A percentile compares a stretch with the other conserved stretches of the same genome.
Evolutionary conservation across 1,140 invertebrate genomes (phyloP).

Genomic region (Radopholus similis): DNA sequence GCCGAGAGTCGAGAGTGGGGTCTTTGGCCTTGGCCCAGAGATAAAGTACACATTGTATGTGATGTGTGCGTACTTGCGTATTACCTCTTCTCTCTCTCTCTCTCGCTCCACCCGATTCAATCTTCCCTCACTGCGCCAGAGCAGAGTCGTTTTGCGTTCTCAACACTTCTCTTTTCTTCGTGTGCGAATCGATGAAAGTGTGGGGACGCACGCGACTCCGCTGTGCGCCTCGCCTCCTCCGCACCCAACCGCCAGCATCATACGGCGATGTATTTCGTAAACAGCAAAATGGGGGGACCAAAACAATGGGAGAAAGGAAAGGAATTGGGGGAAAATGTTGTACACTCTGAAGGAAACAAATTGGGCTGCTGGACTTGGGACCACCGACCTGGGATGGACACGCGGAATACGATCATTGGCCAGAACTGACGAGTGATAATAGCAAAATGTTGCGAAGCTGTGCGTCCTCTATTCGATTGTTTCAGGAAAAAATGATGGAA

Average conservation of each 20-base stretch:
- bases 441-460: too few relatives aligned
- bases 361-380: too few relatives aligned
- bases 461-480: too few relatives aligned
- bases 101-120: neutral
- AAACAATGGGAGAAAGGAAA: neutral
- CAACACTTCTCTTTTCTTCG: neutral
- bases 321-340: conserved; percentile 53
- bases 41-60: too few relatives aligned
- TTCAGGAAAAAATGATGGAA: neutral
- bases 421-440: too few relatives aligned
- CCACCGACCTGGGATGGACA: too few relatives aligned
- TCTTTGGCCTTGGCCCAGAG: too few relatives aligned
- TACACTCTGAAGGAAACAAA: neutral
- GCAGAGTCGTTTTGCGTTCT: neutral
- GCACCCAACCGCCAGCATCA: neutral
- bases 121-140: neutral
- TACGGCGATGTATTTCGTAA: neutral
- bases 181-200: too few relatives aligned
- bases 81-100: neutral
- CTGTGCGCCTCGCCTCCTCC: neutral
- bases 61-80: neutral
- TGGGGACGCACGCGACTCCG: too few relatives aligned
- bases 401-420: too few relatives aligned
- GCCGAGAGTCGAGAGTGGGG: too few relatives aligned
- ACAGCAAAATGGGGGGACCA: neutral